Evolutionary conservation across 2,797 vertebrate genomes (phyloP).

Genomic region (Mus spretus): DNA sequence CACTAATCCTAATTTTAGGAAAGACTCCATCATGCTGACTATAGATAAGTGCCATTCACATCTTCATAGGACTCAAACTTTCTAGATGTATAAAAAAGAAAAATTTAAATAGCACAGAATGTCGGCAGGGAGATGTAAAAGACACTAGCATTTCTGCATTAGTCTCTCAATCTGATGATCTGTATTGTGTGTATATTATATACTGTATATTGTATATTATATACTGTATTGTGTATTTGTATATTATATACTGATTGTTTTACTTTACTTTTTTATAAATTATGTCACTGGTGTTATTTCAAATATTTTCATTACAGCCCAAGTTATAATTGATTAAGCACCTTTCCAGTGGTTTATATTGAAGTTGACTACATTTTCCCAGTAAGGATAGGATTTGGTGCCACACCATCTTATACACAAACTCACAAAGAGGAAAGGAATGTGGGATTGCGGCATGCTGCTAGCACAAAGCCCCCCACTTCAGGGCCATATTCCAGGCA

Average conservation of each 20-base stretch:
- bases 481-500: too few species aligned
- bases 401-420: not conserved
- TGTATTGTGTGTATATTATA: too few species aligned
- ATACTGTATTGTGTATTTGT: not conserved
- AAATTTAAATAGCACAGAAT: not conserved
- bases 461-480: not conserved
- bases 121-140: not conserved
- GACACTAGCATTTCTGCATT: not conserved
- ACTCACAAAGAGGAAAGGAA: not conserved
- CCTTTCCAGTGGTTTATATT: not conserved
- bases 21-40: rapidly evolving
- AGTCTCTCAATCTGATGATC: not conserved
- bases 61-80: not conserved
- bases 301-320: not conserved
- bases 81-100: conserved; percentile 16
- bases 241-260: conserved; percentile 11
- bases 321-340: conserved; percentile 23
- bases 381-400: not conserved
- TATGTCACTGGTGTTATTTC: not conserved
- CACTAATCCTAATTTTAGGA: not conserved
- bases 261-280: conserved; percentile 1
- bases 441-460: too few species aligned
- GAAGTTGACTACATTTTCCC: conserved; percentile 4
- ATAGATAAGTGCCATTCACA: not conserved
- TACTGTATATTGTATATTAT: too few species aligned